phyloP scores from a whole-genome alignment of 1,140 invertebrate species.

The Diorhabda elongata region DNA sequence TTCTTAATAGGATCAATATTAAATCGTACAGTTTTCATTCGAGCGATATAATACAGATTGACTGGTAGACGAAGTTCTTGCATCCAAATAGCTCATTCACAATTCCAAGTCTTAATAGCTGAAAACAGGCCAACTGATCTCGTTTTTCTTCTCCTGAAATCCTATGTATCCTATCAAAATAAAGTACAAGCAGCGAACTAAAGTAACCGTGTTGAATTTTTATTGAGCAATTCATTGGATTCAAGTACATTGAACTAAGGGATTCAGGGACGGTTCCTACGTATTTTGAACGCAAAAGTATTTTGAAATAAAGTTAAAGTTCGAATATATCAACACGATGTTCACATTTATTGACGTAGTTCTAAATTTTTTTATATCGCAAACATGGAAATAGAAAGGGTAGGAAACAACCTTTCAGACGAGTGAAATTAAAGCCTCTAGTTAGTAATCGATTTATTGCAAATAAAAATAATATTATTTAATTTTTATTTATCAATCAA shows the following conservation, averaged over 20 bases:
- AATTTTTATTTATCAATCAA: too few relatives aligned
- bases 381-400: too few relatives aligned
- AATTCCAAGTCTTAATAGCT: background rate
- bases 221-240: background rate
- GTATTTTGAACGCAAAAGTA: too few relatives aligned
- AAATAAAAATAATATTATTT: too few relatives aligned
- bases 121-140: background rate
- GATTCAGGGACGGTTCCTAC: too few relatives aligned
- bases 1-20: background rate
- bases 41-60: background rate
- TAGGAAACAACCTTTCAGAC: too few relatives aligned
- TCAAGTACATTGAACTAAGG: background rate
- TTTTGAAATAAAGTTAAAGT: too few relatives aligned
- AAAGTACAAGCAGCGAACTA: background rate
- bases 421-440: too few relatives aligned
- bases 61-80: background rate
- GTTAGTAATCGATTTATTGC: too few relatives aligned
- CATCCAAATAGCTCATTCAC: background rate
- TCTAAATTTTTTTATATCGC: too few relatives aligned
- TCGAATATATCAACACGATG: too few relatives aligned
- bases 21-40: background rate
- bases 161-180: background rate
- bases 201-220: background rate
- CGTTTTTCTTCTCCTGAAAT: background rate
- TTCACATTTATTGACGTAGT: too few relatives aligned